These are phyloP conservation scores for Tenthredo livida DNA, from an alignment of 2,888 invertebrate species.

Conservation along the genomic window DNA sequence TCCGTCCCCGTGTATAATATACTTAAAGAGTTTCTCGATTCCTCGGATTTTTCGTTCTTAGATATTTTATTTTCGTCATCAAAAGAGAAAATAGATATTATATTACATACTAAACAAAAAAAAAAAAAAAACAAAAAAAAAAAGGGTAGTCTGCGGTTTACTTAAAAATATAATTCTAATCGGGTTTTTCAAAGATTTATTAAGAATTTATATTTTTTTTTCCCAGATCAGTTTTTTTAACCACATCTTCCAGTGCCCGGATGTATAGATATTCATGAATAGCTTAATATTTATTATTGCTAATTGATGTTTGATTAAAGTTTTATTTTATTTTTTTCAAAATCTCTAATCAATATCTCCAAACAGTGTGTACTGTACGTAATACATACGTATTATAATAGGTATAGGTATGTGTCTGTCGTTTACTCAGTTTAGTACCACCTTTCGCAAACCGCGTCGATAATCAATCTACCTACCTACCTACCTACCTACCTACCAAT, in stretches of 20 bases:
- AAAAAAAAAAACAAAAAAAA: background rate
- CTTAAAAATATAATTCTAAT: background rate
- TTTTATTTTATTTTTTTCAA: background rate
- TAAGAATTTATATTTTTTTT: too few relatives aligned
- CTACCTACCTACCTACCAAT: background rate
- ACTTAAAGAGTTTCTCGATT: background rate
- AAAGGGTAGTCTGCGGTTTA: background rate
- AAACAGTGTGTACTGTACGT: background rate
- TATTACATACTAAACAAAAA: background rate
- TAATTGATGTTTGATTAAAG: background rate
- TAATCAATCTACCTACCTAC: background rate
- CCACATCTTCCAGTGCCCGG: background rate
- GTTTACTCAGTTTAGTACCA: background rate
- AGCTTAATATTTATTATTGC: background rate
- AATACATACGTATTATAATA: background rate
- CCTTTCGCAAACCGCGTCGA: background rate
- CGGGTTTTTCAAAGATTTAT: background rate
- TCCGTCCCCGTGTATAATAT: conserved; percentile 45
- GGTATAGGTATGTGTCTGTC: background rate
- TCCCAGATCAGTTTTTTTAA: background rate
- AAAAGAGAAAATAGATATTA: background rate
- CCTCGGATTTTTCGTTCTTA: background rate
- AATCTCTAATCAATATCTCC: background rate
- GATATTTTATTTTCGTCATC: background rate
- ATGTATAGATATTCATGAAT: background rate